Base-by-base conservation (phyloP, 2,797 vertebrate species). In the Threskiornis aethiopicus region DNA sequence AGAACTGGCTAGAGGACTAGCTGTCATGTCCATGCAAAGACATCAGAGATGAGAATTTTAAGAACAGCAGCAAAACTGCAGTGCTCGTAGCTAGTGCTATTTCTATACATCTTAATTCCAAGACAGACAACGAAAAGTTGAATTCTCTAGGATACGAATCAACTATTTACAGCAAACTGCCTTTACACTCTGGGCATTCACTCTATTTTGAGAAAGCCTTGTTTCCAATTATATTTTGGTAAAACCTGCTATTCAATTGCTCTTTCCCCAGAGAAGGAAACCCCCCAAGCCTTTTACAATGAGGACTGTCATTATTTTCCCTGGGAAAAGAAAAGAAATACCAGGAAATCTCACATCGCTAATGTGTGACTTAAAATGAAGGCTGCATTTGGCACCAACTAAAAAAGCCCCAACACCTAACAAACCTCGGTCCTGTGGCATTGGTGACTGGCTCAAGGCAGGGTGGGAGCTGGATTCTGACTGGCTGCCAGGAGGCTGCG, bases 371-470 rank as follows among this genome's bases (percentile, higher is more conserved):
- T 96, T 84, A 76, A 83, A 96, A 69, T 11, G 61, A 94, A 96
- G 79, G 87, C 61, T 81, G 76, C 39, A 61, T 72, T 89, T 94
- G 90, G 84, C 93, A 97, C 31, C 72, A 80, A 69, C 35, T 94
- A 66, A 90, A 85, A 93, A 85, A 79, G 18, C 62, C 93, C 92
- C 81, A 93, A 75, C 93, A 89, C 92, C 85, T 94, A 89, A 98
- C 98, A 87, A 96, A 99, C 99, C 99, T 99, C 99, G 98, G 92
- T 99, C 99, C 97, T 99, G 99, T 96, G 99, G 98, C 99, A 99
- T 99, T 90, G 99, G 99, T 58, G 99, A 99, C 96, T 99, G 99
- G 96, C 98, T 99, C 98, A 99, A 97, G 90, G 98, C 98, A 82
- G 99, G 98, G 92, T 98, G 99, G 95, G 98, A 97, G 97, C 98